A percentile compares a stretch with the other conserved stretches of the same genome.
Conservation (phyloP, 1,140 invertebrate genomes). For the Spodoptera frugiperda region DNA sequence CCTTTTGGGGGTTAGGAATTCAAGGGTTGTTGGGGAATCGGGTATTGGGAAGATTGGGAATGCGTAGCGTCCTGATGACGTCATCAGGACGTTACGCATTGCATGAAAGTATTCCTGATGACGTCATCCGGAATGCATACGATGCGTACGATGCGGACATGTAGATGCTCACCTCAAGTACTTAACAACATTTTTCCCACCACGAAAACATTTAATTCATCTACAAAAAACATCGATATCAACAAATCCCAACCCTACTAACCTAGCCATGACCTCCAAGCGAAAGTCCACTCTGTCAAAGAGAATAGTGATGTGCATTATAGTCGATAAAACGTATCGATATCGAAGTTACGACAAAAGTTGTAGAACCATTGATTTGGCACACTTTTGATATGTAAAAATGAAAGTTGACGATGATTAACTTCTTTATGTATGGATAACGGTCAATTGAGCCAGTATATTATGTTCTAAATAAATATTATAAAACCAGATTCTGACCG, state of each 20-base stretch:
- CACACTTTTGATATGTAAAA: conserved; percentile 16
- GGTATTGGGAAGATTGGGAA: no score
- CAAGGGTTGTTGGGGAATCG: no score
- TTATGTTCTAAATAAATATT: background rate
- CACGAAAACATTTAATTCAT: no score
- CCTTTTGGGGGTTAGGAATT: no score
- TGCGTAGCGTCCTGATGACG: no score
- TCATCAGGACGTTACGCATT: no score
- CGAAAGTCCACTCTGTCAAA: conserved; percentile 64
- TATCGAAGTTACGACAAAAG: background rate
- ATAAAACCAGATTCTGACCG: background rate
- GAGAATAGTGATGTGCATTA: conserved; percentile 51
- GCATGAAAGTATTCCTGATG: no score
- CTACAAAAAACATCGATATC: conserved; percentile 28
- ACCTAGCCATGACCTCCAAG: conserved; percentile 61
- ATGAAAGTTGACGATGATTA: conserved; percentile 28
- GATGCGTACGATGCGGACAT: no score
- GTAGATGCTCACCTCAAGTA: no score
- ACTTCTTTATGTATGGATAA: background rate
- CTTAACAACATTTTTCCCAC: no score
- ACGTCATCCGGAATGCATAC: no score
- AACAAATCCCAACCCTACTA: conserved; percentile 51
- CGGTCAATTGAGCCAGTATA: background rate
- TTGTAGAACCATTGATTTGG: conserved; percentile 17
- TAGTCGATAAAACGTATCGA: conserved; percentile 6